Base-by-base conservation (phyloP, 2,113 vertebrate genomes). In the Eulemur rufifrons region DNA sequence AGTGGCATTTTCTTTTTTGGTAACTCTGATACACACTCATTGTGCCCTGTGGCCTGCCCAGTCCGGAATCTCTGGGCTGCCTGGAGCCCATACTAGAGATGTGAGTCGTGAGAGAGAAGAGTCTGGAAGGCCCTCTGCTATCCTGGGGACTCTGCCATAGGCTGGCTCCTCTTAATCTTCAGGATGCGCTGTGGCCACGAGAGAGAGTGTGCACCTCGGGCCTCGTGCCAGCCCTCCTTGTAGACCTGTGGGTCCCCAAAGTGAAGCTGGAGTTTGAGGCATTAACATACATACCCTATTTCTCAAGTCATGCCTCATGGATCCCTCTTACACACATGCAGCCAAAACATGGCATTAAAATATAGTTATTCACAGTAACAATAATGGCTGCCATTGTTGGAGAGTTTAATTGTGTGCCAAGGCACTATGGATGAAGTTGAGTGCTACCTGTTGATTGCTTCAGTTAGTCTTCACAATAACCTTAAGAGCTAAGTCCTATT, bases 101-200 rank as follows among this genome's bases (percentile, higher is more conserved):
- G 6, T 59, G 32, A 71, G 25, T 13, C 20, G 34, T 9, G 27
- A 76, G 37, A 78, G 11, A 82, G 32, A 69, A 71, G 10, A 61
- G 21, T 52, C 42, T 80, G 50, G 50, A 81, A 68, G 81, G n/a
- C 3, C 2, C 29, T 78, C 86, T 39, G 18, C 39, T 59, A 0
- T 29, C 59, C 76, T 32, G 2, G 13, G 68, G 45, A 12, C 14
- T 76, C 34, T 39, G 29, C 32, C 6, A 23, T 23, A 25, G 54
- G 2, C 63, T 32, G 78, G 15, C 13, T 87, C 18, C n/a, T n/a
- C 18, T 29, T 45, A 68, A 23, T 27, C 12, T 83, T 45, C 32
- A 73, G n/a, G n/a, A 4, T 39, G 0, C 20, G 7, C 5, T 6
- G 21, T 54, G 29, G 20, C 73, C 47, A 32, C 0, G 4, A 29